Evolutionary conservation across 2,797 vertebrate species (phyloP), one percentile per base, ranked within the genome.

Genomic region (Rhinogobio ventralis): DNA sequence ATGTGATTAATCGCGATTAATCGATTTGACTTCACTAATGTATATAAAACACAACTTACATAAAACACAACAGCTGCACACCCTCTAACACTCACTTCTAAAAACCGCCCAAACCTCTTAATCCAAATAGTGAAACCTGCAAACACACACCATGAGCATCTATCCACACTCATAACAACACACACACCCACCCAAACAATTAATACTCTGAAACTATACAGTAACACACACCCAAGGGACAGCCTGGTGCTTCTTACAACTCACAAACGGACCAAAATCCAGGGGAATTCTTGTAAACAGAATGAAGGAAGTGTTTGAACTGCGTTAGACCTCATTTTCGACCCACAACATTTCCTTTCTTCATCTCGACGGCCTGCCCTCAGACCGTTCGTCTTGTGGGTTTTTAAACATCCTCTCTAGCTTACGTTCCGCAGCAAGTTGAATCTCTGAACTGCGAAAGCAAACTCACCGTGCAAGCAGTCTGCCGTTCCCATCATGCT

Each of bases 401-500:
- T 71, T 81, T 69, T 15, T 39, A 55, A n/a, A 80, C 66, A 71
- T 81, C 49, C 79, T 71, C 66, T 71, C 66, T 81, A 81, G 20
- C 46, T 55, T 7, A 42, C 28, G 30, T 57, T 42, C 51, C 20
- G 36, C 30, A 42, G 66, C 49, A 14, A 69, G 66, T 7, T 78
- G 19, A 78, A 78, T 68, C 64, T 53, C 45, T 71, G 28, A 74
- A 62, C 42, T 62, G 55, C 2, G 19, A 81, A 57, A 30, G 71
- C 51, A 75, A 87, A 94, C 95, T 95, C 92, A 95, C 95, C 93
- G 23, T 95, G 95, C 79, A 95, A 89, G 90, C 92, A 95, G 91
- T 95, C 94, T 3, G n/a, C 81, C 72, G 92, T 91, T 85, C 93
- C 93, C 42, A 87, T 72, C 17, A 95, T 92, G 87, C 87, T 90